These are phyloP conservation scores for Drosophila buzzatii DNA, from an alignment of 2,888 invertebrate genomes.

Conservation along the genomic window DNA sequence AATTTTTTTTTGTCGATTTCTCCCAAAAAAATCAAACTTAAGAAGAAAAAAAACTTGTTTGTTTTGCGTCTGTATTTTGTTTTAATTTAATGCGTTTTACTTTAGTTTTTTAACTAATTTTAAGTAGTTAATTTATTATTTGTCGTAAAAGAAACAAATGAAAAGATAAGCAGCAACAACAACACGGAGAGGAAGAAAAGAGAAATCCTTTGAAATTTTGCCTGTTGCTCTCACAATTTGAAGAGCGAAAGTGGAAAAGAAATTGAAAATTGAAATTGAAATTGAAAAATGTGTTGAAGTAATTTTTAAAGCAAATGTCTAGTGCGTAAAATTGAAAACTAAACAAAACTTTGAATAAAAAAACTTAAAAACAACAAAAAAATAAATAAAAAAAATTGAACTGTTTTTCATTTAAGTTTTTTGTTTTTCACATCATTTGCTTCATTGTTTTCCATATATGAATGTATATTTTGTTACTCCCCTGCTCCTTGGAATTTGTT, in stretches of 20 bases:
- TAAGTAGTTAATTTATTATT: slow-evolving; percentile 83
- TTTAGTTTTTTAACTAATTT: slow-evolving; percentile 80
- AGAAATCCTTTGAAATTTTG: slow-evolving; percentile 10
- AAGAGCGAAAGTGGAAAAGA: slow-evolving; percentile 18
- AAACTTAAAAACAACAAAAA: slow-evolving; percentile 45
- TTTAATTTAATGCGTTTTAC: slow-evolving; percentile 68
- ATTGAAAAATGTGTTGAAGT: slow-evolving; percentile 60
- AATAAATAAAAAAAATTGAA: slow-evolving; percentile 37
- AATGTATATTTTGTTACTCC: slow-evolving; percentile 2
- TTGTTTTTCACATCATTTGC: slow-evolving; percentile 34
- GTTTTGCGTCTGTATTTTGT: slow-evolving; percentile 71
- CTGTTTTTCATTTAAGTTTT: slow-evolving; percentile 49
- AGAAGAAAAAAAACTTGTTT: slow-evolving; percentile 48
- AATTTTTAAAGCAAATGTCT: slow-evolving; percentile 68
- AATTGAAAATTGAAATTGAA: slow-evolving; percentile 27
- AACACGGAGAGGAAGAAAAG: slow-evolving; percentile 17
- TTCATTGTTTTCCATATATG: slow-evolving; percentile 6
- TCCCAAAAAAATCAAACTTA: slow-evolving; percentile 43
- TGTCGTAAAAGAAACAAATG: slow-evolving; percentile 44
- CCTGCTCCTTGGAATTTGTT: slow-evolving; percentile 38
- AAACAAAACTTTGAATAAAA: slow-evolving; percentile 57
- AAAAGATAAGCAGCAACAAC: slow-evolving; percentile 22
- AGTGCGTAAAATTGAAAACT: slow-evolving; percentile 68
- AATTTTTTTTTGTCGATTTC: slow-evolving; percentile 38
- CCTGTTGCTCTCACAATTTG: slow-evolving; percentile 36